phyloP scores from a whole-genome alignment of 2,797 vertebrate genomes.

The Distichodus sexfasciatus region DNA sequence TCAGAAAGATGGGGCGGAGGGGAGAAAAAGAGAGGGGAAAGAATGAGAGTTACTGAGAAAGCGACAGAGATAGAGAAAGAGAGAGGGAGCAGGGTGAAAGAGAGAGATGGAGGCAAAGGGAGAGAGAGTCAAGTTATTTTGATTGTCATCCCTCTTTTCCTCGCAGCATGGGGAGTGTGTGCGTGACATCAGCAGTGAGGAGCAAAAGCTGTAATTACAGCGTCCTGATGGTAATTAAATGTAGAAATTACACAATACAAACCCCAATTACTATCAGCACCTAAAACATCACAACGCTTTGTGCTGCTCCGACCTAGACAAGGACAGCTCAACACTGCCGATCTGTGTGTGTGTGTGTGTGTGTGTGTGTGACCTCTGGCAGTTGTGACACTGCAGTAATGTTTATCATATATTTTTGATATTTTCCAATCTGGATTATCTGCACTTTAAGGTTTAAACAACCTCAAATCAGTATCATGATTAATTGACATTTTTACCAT shows the following conservation, averaged over 20 bases:
- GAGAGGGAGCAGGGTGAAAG: neutral
- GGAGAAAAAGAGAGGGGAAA: neutral
- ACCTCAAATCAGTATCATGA: no score
- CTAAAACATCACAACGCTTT: no score
- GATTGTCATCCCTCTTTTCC: neutral
- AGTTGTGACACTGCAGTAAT: no score
- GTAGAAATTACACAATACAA: slow-evolving; percentile 6
- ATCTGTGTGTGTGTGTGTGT: slow-evolving; percentile 14
- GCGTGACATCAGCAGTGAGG: slow-evolving; percentile 5
- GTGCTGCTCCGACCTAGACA: no score
- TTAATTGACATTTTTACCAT: no score
- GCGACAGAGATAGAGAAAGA: neutral
- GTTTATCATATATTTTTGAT: no score
- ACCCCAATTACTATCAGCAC: slow-evolving; percentile 7
- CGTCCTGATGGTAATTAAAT: slow-evolving; percentile 8
- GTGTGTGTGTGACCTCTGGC: no score
- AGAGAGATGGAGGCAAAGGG: neutral
- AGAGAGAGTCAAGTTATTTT: neutral
- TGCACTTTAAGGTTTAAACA: no score
- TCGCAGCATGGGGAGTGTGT: no score
- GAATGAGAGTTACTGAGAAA: neutral
- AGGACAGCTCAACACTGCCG: no score
- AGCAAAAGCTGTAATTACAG: slow-evolving; percentile 9
- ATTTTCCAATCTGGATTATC: no score
- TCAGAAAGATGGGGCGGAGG: no score